Evolutionary conservation across 2,113 vertebrate genomes (phyloP).

Genomic region (Salminus brasiliensis): DNA sequence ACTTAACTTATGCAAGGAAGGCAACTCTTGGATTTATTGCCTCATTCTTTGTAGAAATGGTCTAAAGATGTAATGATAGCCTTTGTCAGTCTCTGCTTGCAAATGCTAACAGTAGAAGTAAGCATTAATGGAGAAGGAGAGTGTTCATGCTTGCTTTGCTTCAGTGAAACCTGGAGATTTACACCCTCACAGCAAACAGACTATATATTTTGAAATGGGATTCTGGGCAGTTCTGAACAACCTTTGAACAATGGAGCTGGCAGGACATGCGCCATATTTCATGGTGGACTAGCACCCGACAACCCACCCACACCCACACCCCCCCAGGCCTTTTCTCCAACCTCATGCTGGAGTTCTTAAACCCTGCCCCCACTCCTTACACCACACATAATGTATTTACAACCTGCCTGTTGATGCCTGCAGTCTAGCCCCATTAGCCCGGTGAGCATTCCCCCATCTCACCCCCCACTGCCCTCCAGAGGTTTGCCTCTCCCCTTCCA

Average conservation of each 20-base stretch:
- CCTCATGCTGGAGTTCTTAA: slow-evolving; percentile 14
- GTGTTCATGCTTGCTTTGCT: slow-evolving; percentile 10
- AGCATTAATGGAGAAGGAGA: neutral
- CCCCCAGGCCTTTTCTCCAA: slow-evolving; percentile 23
- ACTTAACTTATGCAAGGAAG: slow-evolving; percentile 52
- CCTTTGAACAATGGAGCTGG: slow-evolving; percentile 27
- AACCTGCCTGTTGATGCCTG: slow-evolving; percentile 69
- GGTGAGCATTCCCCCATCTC: slow-evolving; percentile 40
- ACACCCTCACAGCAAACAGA: neutral
- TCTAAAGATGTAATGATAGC: slow-evolving; percentile 15
- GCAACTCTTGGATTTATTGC: slow-evolving; percentile 36
- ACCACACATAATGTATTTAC: slow-evolving; percentile 73
- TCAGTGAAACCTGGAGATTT: slow-evolving; percentile 14
- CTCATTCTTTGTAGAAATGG: neutral
- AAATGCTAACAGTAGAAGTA: neutral
- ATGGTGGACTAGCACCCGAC: slow-evolving; percentile 3
- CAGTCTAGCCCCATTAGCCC: slow-evolving; percentile 60
- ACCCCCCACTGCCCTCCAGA: slow-evolving; percentile 14
- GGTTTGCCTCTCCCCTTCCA: slow-evolving; percentile 37
- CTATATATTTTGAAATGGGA: slow-evolving; percentile 26
- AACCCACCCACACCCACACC: no score
- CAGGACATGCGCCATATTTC: slow-evolving; percentile 9
- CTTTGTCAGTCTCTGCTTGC: slow-evolving; percentile 39
- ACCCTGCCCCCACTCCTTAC: slow-evolving; percentile 35
- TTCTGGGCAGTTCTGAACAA: slow-evolving; percentile 19